Evolutionary conservation across 2,797 vertebrate species (phyloP), one percentile per base, ranked within the genome.

Genomic region (Apogon hyalosoma): DNA sequence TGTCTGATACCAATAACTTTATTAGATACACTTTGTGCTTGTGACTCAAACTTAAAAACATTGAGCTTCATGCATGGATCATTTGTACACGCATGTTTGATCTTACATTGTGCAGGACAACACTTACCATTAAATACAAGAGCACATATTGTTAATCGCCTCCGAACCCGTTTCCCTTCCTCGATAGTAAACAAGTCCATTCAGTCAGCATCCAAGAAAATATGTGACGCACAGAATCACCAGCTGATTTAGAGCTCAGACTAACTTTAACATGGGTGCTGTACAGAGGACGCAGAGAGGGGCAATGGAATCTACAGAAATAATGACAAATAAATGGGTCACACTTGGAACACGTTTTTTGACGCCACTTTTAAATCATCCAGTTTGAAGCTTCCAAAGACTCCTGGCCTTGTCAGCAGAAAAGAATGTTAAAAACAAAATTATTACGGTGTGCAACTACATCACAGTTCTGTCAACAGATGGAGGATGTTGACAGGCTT

Each of bases 221-320:
- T 24, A 24, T 24, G 21, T 24, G 4, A 24, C 21, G 21, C 21
- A 24, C 21, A 24, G 21, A 24, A 24, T 24, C 21, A 24, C 21
- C 21, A 24, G 47, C 78, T 77, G 62, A 76, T 76, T 74, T 66
- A 63, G 50, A 46, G 71, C 69, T 77, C 73, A 50, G 46, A 52
- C 53, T 36, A 39, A 75, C 19, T 38, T 50, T 43, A 80, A 68
- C 63, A 53, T 16, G 59, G 52, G 58, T 43, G 19, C 49, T 69
- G 66, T 70, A 68, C 72, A 75, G 14, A 63, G 46, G 50, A 63
- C 40, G 41, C 62, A 43, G 48, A 70, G 28, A 60, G 18, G 16
- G 63, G 56, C 43, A 39, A 56, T 46, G 16, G 84, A 71, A 48
- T 63, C 65, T 86, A 82, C 63, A 89, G 88, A 85, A 87, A 87